Percentiles rank a stretch among this genome's conserved stretches.
Evolutionary conservation across 2,113 vertebrate species (phyloP).

Genomic region (Circaetus cinerascens): DNA sequence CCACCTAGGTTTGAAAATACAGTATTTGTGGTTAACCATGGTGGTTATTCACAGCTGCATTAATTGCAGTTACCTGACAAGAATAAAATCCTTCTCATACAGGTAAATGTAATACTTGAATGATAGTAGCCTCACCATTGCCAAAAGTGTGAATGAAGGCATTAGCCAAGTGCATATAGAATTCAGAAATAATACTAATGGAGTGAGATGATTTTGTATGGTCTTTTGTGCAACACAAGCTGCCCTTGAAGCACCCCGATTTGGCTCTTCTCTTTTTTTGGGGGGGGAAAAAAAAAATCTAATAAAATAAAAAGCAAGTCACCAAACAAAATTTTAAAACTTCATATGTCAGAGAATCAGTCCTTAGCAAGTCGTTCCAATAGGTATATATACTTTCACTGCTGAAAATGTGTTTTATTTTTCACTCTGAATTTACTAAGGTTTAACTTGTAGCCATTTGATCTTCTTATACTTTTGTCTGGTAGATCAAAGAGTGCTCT

Average conservation of each 20-base stretch:
- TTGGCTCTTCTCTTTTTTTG: background rate
- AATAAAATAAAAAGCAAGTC: background rate
- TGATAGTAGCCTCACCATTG: background rate
- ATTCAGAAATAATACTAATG: background rate
- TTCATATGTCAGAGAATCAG: background rate
- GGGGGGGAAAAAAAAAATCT: rapidly evolving
- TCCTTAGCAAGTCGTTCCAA: background rate
- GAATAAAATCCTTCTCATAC: background rate
- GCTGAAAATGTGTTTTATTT: background rate
- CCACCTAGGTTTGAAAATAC: background rate
- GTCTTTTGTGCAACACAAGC: background rate
- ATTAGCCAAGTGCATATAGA: background rate
- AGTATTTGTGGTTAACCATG: background rate
- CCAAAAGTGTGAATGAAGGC: background rate
- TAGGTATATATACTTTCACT: background rate
- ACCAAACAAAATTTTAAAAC: background rate
- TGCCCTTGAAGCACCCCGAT: rapidly evolving
- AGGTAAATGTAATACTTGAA: background rate
- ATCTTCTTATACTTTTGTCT: background rate
- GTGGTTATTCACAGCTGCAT: background rate
- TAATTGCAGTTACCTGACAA: background rate
- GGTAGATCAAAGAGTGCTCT: background rate
- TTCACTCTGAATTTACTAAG: background rate
- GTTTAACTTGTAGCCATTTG: background rate
- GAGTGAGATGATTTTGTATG: background rate